phyloP scores from a whole-genome alignment of 2,797 vertebrate species.

The Enteromius radiatus region DNA sequence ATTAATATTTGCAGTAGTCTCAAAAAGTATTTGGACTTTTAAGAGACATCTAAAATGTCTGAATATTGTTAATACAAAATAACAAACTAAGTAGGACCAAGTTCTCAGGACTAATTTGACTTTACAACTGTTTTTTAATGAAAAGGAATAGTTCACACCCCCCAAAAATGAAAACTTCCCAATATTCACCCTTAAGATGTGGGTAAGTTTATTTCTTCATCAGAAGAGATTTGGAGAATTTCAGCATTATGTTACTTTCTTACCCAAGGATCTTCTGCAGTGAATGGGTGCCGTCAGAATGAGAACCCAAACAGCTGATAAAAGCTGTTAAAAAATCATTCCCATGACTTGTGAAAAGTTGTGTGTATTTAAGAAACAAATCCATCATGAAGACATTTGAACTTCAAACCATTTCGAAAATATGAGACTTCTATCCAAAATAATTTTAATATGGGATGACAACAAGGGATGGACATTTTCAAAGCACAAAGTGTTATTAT shows the following conservation, averaged over 20 bases:
- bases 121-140: not conserved
- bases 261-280: not conserved
- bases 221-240: not conserved
- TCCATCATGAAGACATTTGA: not conserved
- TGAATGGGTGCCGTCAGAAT: not conserved
- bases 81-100: not conserved
- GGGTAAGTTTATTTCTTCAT: not conserved
- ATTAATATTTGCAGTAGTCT: not conserved
- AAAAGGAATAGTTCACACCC: not conserved
- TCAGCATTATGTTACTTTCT: not conserved
- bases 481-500: not conserved
- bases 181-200: not conserved
- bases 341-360: not conserved
- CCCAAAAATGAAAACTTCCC: not conserved
- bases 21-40: not conserved
- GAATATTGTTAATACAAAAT: not conserved
- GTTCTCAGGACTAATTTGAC: not conserved
- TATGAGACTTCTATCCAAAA: not conserved
- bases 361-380: not conserved
- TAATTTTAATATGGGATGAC: not conserved
- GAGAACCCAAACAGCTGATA: not conserved
- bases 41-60: not conserved
- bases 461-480: not conserved
- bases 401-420: not conserved
- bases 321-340: not conserved